Evolutionary conservation across 2,888 invertebrate species (phyloP), one percentile per base, ranked within the genome.

Genomic region (Oligia fasciuncula): DNA sequence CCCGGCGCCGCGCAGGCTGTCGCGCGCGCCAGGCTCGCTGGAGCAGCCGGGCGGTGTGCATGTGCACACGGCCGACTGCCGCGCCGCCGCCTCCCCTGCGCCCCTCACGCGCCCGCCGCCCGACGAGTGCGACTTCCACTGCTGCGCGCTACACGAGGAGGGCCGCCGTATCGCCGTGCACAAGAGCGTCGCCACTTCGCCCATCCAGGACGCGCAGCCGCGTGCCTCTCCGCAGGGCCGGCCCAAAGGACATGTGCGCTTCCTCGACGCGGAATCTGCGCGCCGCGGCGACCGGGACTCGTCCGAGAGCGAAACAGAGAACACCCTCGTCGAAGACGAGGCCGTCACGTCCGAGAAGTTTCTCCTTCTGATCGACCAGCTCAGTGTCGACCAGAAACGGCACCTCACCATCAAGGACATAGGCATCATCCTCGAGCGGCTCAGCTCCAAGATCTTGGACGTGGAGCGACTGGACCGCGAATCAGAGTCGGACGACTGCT

Each of bases 91-190:
- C 98, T 93, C 98, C 97, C 92, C 97, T 85, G 98, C 98, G 91
- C 98, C 89, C 97, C 97, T 91, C 98, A 91, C 98, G 97, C 91
- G 96, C 95, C 97, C 92, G 93, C 97, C 92, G 94, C 97, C 97
- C 88, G 99, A 99, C 92, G 99, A 99, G 96, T 99, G 99, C 97
- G 99, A 99, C 97, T 99, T 99, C 96, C 99, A 99, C 95, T 99
- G 99, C 96, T 99, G 99, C 97, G 98, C 99, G 87, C 97, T 99
- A 91, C 99, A 99, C 97, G 99, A 99, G 95, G 99, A 99, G 94
- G 99, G 99, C 14, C 98, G 99, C 84, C 98, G 98, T 93, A 99
- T 99, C 93, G 98, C 99, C 87, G 98, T 99, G 87, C 98, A 98
- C 97, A 99, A 99, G 96, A 98, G 98, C 94, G 99, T 99, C 88